These are phyloP conservation scores for Diarsia brunnea DNA, from an alignment of 2,888 invertebrate genomes.

Conservation along the genomic window DNA sequence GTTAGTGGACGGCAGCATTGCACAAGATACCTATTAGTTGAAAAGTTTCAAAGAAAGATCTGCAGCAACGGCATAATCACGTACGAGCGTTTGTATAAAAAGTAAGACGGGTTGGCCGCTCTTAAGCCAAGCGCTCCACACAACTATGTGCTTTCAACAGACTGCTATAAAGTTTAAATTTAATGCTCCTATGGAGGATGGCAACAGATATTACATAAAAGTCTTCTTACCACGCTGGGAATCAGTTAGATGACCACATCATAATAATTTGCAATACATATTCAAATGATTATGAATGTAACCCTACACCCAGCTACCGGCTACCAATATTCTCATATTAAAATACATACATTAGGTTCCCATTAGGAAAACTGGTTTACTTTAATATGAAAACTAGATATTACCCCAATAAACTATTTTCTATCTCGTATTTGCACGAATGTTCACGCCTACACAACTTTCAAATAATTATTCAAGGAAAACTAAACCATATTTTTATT, in stretches of 20 bases:
- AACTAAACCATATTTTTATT: accelerated
- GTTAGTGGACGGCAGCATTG: too few species aligned
- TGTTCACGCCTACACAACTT: conserved; percentile 47
- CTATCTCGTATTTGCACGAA: conserved; percentile 41
- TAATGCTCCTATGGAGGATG: background rate
- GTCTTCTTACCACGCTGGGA: background rate
- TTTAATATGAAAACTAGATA: conserved; percentile 51
- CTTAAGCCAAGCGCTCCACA: too few species aligned
- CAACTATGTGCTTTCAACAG: too few species aligned
- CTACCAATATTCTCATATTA: conserved; percentile 36
- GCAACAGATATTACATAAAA: background rate
- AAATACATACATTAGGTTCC: conserved; percentile 31
- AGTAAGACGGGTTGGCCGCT: too few species aligned
- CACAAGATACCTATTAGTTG: too few species aligned
- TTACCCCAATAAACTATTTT: conserved; percentile 50
- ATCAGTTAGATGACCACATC: background rate
- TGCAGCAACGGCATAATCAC: too few species aligned
- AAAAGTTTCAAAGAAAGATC: too few species aligned
- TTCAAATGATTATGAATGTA: conserved; percentile 17
- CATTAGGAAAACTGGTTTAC: conserved; percentile 47
- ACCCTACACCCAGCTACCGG: conserved; percentile 16
- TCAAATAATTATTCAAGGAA: conserved; percentile 1
- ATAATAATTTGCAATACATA: conserved; percentile 14
- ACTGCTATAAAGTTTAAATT: too few species aligned
- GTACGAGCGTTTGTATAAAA: too few species aligned